These are phyloP conservation scores for Teleiodes luculella DNA, from an alignment of 2,888 invertebrate genomes.

Conservation along the genomic window DNA sequence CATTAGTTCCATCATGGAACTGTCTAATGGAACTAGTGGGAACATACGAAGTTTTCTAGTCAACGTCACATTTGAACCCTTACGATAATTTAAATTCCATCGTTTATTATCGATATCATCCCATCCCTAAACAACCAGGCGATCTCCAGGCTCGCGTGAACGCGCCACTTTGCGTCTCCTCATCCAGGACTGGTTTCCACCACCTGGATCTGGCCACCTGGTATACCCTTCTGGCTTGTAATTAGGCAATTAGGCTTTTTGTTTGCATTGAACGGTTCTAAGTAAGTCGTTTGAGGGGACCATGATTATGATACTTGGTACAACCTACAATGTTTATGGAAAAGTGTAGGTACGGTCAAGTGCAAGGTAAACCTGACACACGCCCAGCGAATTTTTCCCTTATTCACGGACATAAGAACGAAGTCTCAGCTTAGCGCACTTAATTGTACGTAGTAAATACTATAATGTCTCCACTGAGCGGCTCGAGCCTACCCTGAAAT, in stretches of 20 bases:
- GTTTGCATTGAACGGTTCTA: not conserved
- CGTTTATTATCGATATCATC: not conserved
- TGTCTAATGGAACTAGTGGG: too few species aligned
- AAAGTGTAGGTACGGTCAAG: too few species aligned
- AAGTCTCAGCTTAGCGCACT: too few species aligned
- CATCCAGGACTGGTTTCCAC: conserved; percentile 21
- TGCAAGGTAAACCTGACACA: too few species aligned
- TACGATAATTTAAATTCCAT: not conserved
- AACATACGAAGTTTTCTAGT: too few species aligned
- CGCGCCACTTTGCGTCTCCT: conserved; percentile 20
- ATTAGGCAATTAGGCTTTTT: not conserved
- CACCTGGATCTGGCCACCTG: conserved; percentile 15
- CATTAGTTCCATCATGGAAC: too few species aligned
- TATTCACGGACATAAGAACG: too few species aligned
- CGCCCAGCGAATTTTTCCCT: too few species aligned
- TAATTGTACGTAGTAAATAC: too few species aligned
- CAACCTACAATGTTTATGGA: too few species aligned
- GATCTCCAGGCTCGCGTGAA: conserved; percentile 38
- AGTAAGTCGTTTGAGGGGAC: conserved; percentile 1
- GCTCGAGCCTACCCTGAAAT: too few species aligned
- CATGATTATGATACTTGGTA: not conserved
- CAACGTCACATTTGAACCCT: not conserved
- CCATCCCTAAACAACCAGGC: conserved; percentile 32
- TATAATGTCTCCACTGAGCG: too few species aligned
- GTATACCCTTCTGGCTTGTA: not conserved